Evolutionary conservation across 2,888 invertebrate species (phyloP), one percentile per base, ranked within the genome.

Genomic region (Tanaodytes sp.): DNA sequence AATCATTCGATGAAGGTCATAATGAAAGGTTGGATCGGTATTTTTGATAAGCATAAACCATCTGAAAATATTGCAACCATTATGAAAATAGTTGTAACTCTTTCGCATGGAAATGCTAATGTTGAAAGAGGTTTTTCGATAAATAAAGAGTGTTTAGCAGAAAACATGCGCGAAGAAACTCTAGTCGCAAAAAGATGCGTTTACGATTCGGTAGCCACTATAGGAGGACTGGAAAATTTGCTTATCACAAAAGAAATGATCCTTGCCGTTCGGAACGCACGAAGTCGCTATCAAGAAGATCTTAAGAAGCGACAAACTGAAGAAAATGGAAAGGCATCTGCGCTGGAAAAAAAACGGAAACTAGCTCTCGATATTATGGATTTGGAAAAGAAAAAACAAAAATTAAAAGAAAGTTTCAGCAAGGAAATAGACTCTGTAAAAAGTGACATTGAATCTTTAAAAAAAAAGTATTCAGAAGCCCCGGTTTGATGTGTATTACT

Each of bases 91-190:
- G 45, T 74, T 6, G 15, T 59, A 2, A 71, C 69, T 57, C 27
- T 77, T 30, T 75, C 69, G 11, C 73, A 76, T 43, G 75, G 75
- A 9, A 75, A 76, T 43, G 76, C 75, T 3, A 62, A 57, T 33
- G 61, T 76, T 1, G 73, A 77, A 73, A 64, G 73, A 55, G 74
- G 75, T 4, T 77, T 76, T 15, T 62, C 45, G 0, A 23, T 62
- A 12, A 62, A 62, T n/a, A 43, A 33, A 27, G 54, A 48, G 23
- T 49, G 58, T 33, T 15, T 27, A 6, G 19, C 42, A n/a, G 45
- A 61, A 31, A 52, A 58, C 37, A 46, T 18, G 30, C 15, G 30
- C 3, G 49, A 39, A 4, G 46, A 52, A 27, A 40, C 14, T 18
- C 16, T 31, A 15, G 11, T 58, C 64, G 67, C 42, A 5, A 30